Evolutionary conservation across 2,888 invertebrate species (phyloP), one percentile per base, ranked within the genome.

Genomic region (Andrena haemorrhoa): DNA sequence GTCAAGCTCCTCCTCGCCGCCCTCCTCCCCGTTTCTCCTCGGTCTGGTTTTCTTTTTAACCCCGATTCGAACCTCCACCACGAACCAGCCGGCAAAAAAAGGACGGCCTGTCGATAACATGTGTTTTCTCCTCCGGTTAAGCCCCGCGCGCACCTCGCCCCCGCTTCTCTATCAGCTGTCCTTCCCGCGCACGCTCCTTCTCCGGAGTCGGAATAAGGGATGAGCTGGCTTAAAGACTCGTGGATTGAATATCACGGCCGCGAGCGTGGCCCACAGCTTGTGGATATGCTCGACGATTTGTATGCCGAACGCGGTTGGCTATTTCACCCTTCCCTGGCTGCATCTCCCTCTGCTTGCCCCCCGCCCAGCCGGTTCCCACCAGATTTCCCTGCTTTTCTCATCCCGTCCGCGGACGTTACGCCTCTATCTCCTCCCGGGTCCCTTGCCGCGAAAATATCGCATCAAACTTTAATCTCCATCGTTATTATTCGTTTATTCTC

Each of bases 31-130:
- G 7, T 7, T 23, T 29, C 16, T 56, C 47, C 23, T 49, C 33
- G 56, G 12, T 69, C 74, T 66, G 69, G 70, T 75, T 77, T 68
- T 86, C 75, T 71, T 86, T 88, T 76, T 76, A 80, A 79, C 73
- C 75, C 72, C 64, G 80, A 86, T 86, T 87, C 71, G 70, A 69
- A 68, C 65, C 85, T 75, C 74, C 76, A 29, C 76, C 77, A 51
- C 82, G 75, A 82, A 82, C 63, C 79, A 87, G 26, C 69, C 77
- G 26, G 69, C 78, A 75, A 85, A 80, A 88, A 87, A 80, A 79
- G 64, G 78, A 75, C 68, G 74, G 85, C 72, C 83, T 87, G 88
- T 89, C 90, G 87, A 89, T 89, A 90, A 89, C 89, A 90, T 78
- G 86, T 90, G 89, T 89, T 90, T 87, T 89, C 82, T 83, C 68